Evolutionary conservation across 2,888 invertebrate genomes (phyloP).

Genomic region (Xylota segnis): DNA sequence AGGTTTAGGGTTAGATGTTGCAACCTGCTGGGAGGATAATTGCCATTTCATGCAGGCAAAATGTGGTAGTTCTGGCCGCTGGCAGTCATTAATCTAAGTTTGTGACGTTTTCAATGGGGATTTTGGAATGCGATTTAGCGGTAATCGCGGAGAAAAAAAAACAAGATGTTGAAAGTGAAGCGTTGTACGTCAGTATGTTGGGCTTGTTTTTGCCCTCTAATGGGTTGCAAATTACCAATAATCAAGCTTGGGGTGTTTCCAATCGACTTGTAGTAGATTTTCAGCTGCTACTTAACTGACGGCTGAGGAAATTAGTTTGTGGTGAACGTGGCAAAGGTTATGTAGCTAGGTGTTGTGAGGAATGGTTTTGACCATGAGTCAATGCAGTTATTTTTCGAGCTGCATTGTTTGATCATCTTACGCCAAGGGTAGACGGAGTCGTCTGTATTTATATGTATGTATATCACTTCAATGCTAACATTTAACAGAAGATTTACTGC

Average conservation of each 20-base stretch:
- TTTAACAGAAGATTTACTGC: no score
- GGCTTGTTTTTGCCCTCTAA: background rate
- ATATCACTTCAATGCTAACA: no score
- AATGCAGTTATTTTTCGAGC: no score
- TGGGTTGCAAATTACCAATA: background rate
- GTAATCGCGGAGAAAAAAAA: background rate
- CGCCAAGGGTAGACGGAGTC: no score
- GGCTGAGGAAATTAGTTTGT: no score
- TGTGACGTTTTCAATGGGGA: constrained; percentile 5
- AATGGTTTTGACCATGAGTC: no score
- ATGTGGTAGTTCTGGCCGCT: constrained; percentile 32
- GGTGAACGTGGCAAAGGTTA: no score
- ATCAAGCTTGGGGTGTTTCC: background rate
- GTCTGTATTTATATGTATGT: no score
- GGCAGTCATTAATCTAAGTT: constrained; percentile 39
- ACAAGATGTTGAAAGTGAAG: background rate
- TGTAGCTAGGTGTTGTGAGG: no score
- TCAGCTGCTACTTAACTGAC: no score
- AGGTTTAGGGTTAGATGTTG: constrained; percentile 22
- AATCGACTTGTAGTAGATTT: background rate
- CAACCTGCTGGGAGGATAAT: constrained; percentile 38
- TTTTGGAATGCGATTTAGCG: background rate
- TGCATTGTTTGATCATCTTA: no score
- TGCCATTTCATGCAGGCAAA: constrained; percentile 57
- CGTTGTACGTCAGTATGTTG: background rate